Evolutionary conservation across 2,888 invertebrate genomes (phyloP), one percentile per base, ranked within the genome.

Genomic region (Drosophila eohydei): DNA sequence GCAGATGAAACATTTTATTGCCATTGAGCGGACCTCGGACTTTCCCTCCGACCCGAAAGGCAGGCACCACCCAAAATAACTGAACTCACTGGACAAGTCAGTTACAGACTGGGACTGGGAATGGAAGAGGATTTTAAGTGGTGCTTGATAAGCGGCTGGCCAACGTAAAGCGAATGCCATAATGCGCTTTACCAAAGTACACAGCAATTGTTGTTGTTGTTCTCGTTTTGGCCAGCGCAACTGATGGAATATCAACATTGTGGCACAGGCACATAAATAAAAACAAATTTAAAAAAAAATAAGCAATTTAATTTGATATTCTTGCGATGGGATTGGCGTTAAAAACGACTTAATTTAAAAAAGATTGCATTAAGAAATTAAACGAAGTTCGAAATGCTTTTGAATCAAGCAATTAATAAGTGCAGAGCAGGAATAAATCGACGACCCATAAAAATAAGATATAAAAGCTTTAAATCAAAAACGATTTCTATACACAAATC

Each of bases 121-220:
- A 30, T 30, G 34, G 34, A 61, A 65, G 65, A 73, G 82, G 78
- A 67, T 74, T 82, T 85, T 84, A 84, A 87, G 84, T 84, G 85
- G 79, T 88, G 72, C 85, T 78, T 85, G 85, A 85, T 84, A 88
- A 84, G 84, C 88, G 83, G 78, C 78, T 76, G 83, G 57, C 44
- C 74, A 68, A 14, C 74, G 54, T 65, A 61, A 62, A 48, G 65
- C 43, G 67, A 79, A 79, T 72, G 69, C 64, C 66, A 67, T 83
- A 88, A 88, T 84, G 85, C 84, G 85, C 88, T 83, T 87, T 74
- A 81, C 74, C 65, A 68, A 62, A 70, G 75, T 54, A 67, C 69
- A 61, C 73, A 71, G 50, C 55, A 62, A 48, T 41, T 63, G 44
- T 28, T 36, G 36, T 38, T 68, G 43, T 51, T 57, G 16, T 58